Evolutionary conservation across 2,113 vertebrate species (phyloP), one percentile per base, ranked within the genome.

Genomic region (Pomatostomus ruficeps): DNA sequence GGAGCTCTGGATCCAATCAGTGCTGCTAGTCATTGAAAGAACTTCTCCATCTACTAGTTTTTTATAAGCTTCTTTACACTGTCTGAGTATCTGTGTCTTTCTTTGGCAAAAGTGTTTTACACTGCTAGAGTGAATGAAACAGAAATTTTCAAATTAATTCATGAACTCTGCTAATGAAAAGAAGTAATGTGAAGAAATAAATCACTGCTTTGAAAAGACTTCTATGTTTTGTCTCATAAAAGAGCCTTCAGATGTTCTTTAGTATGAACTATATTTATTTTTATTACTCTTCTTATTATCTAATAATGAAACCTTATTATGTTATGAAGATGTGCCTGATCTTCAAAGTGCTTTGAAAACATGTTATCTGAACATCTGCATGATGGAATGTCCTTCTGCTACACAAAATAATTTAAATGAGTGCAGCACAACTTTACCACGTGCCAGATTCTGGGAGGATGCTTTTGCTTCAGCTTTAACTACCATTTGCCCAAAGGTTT

Each of bases 1-100:
- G 43, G 70, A 42, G 31, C 61, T 93, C 85, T 97, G 93, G 89
- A 91, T 96, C 85, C 58, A 93, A 92, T 97, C 93, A 95, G 38
- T 70, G 58, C 49, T 81, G 57, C 33, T 65, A 68, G 48, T 81
- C 8, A 1, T 36, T 90, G 58, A 90, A 70, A 75, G 16, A 86
- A 48, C 63, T 91, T 91, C 63, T 82, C 52, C 67, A 29, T 81
- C 65, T 92, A 62, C 79, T 87, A 35, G 26, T n/a, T 68, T 93
- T 94, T 94, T 89, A 92, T 65, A 87, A 89, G 75, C 26, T 73
- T 84, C 65, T 91, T 89, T 94, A 73, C 1, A 4, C 73, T 68
- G 33, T 83, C 67, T 93, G 33, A 89, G 35, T 62, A 79, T 66
- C 33, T 74, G 22, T 52, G 24, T 62, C 78, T 88, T 77, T 91